A percentile compares a stretch with the other conserved stretches of the same genome.
Evolutionary conservation across 2,113 vertebrate species (phyloP).

Genomic region (Passer montanus): DNA sequence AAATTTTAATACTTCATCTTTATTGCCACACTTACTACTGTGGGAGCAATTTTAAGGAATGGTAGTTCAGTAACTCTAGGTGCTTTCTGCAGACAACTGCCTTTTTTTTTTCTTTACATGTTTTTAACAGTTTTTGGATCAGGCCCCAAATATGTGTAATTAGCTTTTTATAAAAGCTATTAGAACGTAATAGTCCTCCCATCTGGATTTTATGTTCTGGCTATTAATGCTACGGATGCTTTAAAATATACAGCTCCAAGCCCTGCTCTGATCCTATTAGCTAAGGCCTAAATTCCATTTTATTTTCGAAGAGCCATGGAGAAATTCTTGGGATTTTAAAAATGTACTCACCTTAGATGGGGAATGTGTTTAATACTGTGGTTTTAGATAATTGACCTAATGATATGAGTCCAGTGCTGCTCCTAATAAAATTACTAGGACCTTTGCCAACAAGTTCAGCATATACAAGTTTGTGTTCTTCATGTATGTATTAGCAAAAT

Average conservation of each 20-base stretch:
- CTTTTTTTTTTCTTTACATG: not conserved
- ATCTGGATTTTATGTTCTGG: constrained; percentile 25
- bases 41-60: not conserved
- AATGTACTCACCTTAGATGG: not conserved
- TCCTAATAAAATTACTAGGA: not conserved
- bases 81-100: not conserved
- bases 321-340: not conserved
- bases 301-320: not conserved
- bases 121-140: constrained; percentile 27
- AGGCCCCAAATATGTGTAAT: constrained; percentile 10
- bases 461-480: not conserved
- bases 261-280: not conserved
- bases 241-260: not conserved
- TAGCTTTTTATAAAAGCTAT: constrained; percentile 20
- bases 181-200: not conserved
- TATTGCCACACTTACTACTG: not conserved
- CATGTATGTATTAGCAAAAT: not conserved
- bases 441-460: not conserved
- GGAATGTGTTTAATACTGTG: not conserved
- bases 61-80: not conserved
- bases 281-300: not conserved
- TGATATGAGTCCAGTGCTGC: not conserved
- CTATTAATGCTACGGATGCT: not conserved
- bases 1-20: not conserved
- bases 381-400: not conserved